A percentile compares a stretch with the other conserved stretches of the same genome.
These are phyloP conservation scores for Setipinna tenuifilis DNA, from an alignment of 2,797 vertebrate species.

Conservation along the genomic window DNA sequence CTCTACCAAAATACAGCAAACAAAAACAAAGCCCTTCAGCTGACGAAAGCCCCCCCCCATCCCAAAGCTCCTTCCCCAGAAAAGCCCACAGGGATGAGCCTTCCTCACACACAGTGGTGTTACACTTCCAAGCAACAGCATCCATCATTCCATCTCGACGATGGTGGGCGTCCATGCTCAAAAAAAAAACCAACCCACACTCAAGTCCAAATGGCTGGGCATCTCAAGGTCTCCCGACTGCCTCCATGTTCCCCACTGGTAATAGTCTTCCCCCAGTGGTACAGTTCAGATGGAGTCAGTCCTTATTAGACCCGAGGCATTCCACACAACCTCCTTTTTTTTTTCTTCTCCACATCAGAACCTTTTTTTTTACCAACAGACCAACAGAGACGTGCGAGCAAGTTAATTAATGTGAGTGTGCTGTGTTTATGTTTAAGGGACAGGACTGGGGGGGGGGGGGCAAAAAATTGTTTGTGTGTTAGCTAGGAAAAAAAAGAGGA, in stretches of 20 bases:
- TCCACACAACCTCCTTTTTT: neutral
- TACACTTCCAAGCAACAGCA: neutral
- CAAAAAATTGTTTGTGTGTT: neutral
- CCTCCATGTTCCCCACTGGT: constrained; percentile 37
- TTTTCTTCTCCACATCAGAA: neutral
- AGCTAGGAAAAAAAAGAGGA: neutral
- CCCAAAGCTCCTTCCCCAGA: neutral
- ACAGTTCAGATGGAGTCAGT: constrained; percentile 43
- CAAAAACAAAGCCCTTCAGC: constrained; percentile 19
- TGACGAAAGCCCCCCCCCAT: constrained; percentile 51
- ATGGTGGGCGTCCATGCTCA: neutral
- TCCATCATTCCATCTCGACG: neutral
- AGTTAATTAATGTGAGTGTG: constrained; percentile 52
- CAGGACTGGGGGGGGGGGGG: neutral
- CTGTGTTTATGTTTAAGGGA: constrained; percentile 25
- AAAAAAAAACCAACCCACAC: neutral
- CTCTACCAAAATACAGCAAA: constrained; percentile 39
- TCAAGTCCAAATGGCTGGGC: neutral
- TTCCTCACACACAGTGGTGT: constrained; percentile 21
- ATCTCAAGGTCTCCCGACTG: constrained; percentile 33
- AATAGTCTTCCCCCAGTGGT: constrained; percentile 39
- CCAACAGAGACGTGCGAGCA: neutral
- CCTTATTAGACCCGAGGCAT: neutral
- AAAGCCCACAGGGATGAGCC: constrained; percentile 24
- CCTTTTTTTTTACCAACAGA: neutral